Evolutionary conservation across 2,888 invertebrate species (phyloP), one percentile per base, ranked within the genome.

Genomic region (Argyra leucocephala): DNA sequence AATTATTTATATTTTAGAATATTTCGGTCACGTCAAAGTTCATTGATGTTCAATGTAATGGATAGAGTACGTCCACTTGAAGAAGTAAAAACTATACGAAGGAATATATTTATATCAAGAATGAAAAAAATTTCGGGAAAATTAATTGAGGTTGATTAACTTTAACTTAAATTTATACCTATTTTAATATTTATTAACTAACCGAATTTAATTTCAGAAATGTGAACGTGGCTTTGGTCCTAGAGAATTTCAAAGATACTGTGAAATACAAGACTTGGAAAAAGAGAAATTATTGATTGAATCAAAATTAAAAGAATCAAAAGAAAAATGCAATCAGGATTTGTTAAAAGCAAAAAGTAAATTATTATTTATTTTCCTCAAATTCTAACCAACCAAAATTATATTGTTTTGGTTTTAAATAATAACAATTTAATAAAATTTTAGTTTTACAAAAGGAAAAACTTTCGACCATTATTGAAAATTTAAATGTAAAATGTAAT

Each of bases 271-370:
- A 21, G 76, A 77, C 26, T 67, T 78, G 1, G 67, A 69, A 3
- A 72, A 73, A 59, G 64, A 70, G 10, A 73, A 74, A 59, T 68
- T 69, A 2, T 70, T 70, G 21, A 66, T 72, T 3, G 67, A 72
- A 7, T 64, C 66, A 12, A 66, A 66, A 3, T 66, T 73, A 12
- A 68, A 69, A 1, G 76, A 76, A 65, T 61, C 64, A 3, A 71
- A 69, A 57, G 71, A 71, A 22, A 73, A 75, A 62, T 73, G 71
- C 63, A 75, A 78, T n/a, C 65, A 57, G 2, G 68, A 71, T 58
- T 68, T 70, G 12, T 73, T 78, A 3, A 77, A 76, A 69, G 70
- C 71, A 0, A 78, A 76, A 66, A 78, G 79, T 78, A 67, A 69
- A 71, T 61, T 48, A 18, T 31, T 22, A 36, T 48, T 18, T 23